Evolutionary conservation across 2,113 vertebrate genomes (phyloP).

Genomic region (Chlorodrepanis virens): DNA sequence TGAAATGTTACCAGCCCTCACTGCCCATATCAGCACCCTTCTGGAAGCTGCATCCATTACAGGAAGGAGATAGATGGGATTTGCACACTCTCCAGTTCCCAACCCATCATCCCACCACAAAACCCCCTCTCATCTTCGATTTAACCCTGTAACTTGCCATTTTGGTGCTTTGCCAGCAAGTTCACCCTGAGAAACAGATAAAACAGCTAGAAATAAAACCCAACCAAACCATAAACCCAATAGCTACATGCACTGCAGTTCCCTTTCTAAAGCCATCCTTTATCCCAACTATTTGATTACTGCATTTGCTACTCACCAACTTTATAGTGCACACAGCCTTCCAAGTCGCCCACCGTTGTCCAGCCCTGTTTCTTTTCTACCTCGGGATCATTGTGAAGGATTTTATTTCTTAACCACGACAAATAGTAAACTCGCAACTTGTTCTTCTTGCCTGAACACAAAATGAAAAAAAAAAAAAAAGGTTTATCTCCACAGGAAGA

Average conservation of each 20-base stretch:
- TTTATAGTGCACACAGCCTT: constrained; percentile 97
- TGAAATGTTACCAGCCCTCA: background rate
- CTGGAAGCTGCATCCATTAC: background rate
- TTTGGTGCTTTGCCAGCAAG: background rate
- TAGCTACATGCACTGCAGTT: background rate
- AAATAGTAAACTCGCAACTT: constrained; percentile 97
- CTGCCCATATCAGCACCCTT: background rate
- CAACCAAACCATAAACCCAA: background rate
- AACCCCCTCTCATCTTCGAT: background rate
- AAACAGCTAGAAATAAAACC: background rate
- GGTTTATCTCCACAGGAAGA: background rate
- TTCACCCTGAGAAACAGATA: background rate
- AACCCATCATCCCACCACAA: background rate
- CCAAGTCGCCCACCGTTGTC: constrained; percentile 95
- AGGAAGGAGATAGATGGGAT: background rate
- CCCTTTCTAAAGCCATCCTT: background rate
- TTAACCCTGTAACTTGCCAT: background rate
- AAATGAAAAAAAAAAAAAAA: background rate
- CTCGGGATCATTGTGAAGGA: constrained; percentile 97
- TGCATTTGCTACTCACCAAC: constrained; percentile 81
- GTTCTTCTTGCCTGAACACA: constrained; percentile 92
- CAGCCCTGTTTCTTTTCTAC: constrained; percentile 99
- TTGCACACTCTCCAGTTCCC: background rate
- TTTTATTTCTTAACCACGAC: constrained; percentile 99
- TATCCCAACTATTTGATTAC: background rate